Percentiles rank a stretch among this genome's conserved stretches.
Conservation (phyloP, 2,888 invertebrate species). For the Eupelmus urozonus region DNA sequence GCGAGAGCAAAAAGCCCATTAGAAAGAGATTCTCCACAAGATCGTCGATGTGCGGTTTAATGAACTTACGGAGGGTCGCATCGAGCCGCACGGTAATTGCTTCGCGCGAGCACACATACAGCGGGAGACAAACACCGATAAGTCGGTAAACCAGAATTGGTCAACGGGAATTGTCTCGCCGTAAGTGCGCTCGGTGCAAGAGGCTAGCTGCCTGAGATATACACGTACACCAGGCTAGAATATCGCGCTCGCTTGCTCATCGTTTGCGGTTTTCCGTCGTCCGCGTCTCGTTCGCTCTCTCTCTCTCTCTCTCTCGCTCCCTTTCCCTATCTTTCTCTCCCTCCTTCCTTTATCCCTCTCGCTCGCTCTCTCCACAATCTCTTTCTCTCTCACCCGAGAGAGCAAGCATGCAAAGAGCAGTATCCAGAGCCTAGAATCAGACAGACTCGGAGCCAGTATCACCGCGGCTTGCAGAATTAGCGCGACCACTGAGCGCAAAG, state of each 20-base stretch:
- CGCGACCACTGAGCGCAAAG: neutral
- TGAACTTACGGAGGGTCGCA: neutral
- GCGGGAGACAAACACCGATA: slow-evolving; percentile 22
- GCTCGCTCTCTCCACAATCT: too few relatives aligned
- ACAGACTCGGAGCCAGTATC: neutral
- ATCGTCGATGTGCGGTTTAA: slow-evolving; percentile 22
- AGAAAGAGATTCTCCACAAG: slow-evolving; percentile 5
- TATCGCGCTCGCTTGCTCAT: slow-evolving; percentile 30
- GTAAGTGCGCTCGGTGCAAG: neutral
- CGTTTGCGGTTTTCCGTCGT: slow-evolving; percentile 30
- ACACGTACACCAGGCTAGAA: slow-evolving; percentile 15
- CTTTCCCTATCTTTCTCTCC: neutral
- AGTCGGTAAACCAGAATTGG: slow-evolving; percentile 45
- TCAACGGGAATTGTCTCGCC: slow-evolving; percentile 9
- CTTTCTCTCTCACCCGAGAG: too few relatives aligned
- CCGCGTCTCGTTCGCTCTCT: neutral
- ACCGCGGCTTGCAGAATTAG: neutral
- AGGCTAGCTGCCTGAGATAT: neutral
- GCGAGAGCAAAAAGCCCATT: neutral
- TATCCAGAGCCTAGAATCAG: neutral
- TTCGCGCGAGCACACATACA: neutral
- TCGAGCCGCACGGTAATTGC: slow-evolving; percentile 3
- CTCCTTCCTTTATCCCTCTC: neutral
- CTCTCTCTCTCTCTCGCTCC: neutral
- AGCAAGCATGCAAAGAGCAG: too few relatives aligned